phyloP scores from a whole-genome alignment of 2,113 vertebrate species.

The Oreochromis niloticus region DNA sequence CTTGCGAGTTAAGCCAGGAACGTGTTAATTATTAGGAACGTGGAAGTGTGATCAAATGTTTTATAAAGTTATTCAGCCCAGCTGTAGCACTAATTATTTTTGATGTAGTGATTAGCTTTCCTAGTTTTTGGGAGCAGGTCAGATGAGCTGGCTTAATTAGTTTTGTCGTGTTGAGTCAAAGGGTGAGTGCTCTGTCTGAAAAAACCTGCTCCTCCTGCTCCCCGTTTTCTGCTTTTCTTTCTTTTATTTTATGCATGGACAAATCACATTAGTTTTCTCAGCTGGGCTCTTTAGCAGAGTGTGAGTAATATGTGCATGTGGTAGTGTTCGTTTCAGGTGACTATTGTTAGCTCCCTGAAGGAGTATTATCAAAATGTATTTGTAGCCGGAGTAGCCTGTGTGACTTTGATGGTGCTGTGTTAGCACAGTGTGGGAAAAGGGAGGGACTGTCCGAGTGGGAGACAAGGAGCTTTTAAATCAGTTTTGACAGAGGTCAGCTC shows the following conservation, averaged over 20 bases:
- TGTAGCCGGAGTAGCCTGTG: neutral
- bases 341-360: slow-evolving; percentile 5
- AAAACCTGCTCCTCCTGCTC: neutral
- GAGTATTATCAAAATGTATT: slow-evolving; percentile 27
- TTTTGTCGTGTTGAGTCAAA: slow-evolving; percentile 24
- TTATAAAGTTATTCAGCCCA: neutral
- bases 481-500: neutral
- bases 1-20: neutral
- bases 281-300: slow-evolving; percentile 35
- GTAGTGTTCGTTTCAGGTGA: slow-evolving; percentile 45
- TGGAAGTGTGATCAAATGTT: neutral
- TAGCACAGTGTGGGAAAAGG: neutral
- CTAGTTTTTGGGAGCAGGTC: neutral
- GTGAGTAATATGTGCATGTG: slow-evolving; percentile 41
- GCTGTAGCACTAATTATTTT: neutral
- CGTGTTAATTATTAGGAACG: neutral
- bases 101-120: neutral
- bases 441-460: neutral
- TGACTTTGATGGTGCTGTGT: slow-evolving; percentile 1
- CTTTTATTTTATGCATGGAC: slow-evolving; percentile 61
- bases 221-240: neutral
- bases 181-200: slow-evolving; percentile 12
- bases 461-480: slow-evolving; percentile 11
- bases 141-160: slow-evolving; percentile 22
- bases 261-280: slow-evolving; percentile 61